A percentile compares a stretch with the other conserved stretches of the same genome.
Conservation (phyloP, 2,888 invertebrate genomes). For the Baccha elongata region DNA sequence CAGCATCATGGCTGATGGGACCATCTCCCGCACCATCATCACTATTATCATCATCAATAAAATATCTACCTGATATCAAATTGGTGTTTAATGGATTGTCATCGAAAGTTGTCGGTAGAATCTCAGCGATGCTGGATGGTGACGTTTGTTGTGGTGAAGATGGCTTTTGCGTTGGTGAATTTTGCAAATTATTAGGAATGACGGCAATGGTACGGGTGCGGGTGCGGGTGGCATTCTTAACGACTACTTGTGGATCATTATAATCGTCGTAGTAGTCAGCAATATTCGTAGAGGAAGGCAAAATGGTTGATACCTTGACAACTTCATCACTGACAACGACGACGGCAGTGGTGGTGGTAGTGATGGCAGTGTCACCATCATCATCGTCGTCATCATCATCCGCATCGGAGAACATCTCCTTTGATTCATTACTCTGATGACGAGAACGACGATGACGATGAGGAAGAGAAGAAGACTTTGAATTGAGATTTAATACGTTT, state of each 20-base stretch:
- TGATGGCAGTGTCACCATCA: slow-evolving; percentile 49
- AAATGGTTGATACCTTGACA: slow-evolving; percentile 67
- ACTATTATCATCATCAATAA: slow-evolving; percentile 69
- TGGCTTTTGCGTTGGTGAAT: slow-evolving; percentile 61
- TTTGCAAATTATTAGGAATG: slow-evolving; percentile 56
- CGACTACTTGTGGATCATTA: slow-evolving; percentile 70
- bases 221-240: slow-evolving; percentile 61
- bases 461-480: slow-evolving; percentile 66
- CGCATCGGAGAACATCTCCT: slow-evolving; percentile 67
- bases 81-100: slow-evolving; percentile 81
- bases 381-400: slow-evolving; percentile 76
- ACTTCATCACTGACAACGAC: slow-evolving; percentile 56
- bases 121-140: slow-evolving; percentile 42
- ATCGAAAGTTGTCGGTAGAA: slow-evolving; percentile 59
- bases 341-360: slow-evolving; percentile 40
- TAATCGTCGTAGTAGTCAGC: slow-evolving; percentile 67
- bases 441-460: slow-evolving; percentile 26
- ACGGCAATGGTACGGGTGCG: slow-evolving; percentile 20
- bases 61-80: slow-evolving; percentile 78
- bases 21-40: slow-evolving; percentile 69
- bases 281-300: slow-evolving; percentile 41
- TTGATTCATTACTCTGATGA: slow-evolving; percentile 70
- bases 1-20: slow-evolving; percentile 33
- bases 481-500: slow-evolving; percentile 78
- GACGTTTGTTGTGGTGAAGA: slow-evolving; percentile 61